Conservation (phyloP, 2,113 vertebrate species). For the Platycercus adscitus region DNA sequence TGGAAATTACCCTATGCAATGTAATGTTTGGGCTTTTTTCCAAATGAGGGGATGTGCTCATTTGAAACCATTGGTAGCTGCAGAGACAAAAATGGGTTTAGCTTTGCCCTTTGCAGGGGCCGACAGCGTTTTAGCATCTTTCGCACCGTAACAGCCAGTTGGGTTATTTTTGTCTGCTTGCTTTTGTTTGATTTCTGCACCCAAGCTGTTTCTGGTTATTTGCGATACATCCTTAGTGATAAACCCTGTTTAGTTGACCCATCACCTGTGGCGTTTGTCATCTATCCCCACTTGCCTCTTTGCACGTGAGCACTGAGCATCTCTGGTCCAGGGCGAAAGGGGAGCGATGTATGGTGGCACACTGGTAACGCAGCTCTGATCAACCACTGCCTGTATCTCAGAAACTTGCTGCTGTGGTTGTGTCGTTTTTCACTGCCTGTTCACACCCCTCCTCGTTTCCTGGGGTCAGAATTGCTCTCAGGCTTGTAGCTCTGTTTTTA, state of each 20-base stretch:
- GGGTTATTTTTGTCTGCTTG: background rate
- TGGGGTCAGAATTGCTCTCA: background rate
- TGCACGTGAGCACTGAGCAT: rapidly evolving
- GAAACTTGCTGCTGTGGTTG: background rate
- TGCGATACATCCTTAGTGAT: background rate
- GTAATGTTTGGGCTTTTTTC: background rate
- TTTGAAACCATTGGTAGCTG: background rate
- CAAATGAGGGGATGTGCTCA: background rate
- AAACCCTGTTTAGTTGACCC: background rate
- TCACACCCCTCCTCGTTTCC: background rate
- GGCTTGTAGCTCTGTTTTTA: background rate
- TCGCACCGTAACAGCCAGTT: background rate
- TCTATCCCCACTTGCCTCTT: rapidly evolving
- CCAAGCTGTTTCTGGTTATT: background rate
- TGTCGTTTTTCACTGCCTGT: background rate
- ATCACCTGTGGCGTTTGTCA: background rate
- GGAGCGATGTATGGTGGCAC: background rate
- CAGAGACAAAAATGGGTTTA: background rate
- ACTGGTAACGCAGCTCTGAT: background rate
- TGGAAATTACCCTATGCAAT: background rate
- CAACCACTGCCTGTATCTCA: rapidly evolving
- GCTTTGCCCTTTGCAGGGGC: background rate
- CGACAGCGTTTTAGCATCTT: background rate
- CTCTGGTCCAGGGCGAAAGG: background rate
- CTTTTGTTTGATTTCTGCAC: background rate